A percentile compares a stretch with the other conserved stretches of the same genome.
Evolutionary conservation across 2,888 invertebrate species (phyloP).

Genomic region (Chorisops tibialis): DNA sequence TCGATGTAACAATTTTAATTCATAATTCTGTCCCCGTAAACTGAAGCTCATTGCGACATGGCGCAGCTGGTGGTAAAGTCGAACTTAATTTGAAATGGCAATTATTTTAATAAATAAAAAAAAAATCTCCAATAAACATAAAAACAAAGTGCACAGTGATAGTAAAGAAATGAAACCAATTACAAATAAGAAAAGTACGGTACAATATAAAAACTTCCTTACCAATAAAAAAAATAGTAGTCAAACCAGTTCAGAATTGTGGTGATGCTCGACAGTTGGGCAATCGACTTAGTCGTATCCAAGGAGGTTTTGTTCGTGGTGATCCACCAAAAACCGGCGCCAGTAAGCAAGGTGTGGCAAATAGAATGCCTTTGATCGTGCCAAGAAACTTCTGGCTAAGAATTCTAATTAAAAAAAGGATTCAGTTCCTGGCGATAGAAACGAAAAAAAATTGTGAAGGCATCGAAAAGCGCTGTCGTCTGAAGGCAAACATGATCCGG

Average conservation of each 20-base stretch:
- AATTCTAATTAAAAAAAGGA: constrained; percentile 52
- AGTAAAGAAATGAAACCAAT: too few relatives aligned
- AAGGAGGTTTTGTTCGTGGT: constrained; percentile 51
- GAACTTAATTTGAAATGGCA: too few relatives aligned
- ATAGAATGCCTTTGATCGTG: constrained; percentile 54
- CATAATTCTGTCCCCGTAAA: too few relatives aligned
- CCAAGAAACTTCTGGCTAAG: constrained; percentile 55
- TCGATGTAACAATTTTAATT: too few relatives aligned
- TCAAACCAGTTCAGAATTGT: constrained; percentile 10
- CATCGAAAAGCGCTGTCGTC: constrained; percentile 52
- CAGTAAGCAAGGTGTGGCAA: constrained; percentile 46
- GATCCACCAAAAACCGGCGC: constrained; percentile 45
- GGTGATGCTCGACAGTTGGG: constrained; percentile 42
- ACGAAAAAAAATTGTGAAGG: constrained; percentile 49
- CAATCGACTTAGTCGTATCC: constrained; percentile 50
- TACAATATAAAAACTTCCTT: too few relatives aligned
- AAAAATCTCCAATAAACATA: too few relatives aligned
- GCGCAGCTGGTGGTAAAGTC: too few relatives aligned
- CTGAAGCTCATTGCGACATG: too few relatives aligned
- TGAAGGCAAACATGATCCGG: constrained; percentile 59
- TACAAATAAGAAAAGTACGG: too few relatives aligned
- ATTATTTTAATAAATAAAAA: too few relatives aligned
- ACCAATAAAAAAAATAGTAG: too few relatives aligned
- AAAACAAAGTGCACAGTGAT: too few relatives aligned
- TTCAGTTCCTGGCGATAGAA: constrained; percentile 52